Conservation (phyloP, 2,888 invertebrate species). For the Meliscaeva auricollis region DNA sequence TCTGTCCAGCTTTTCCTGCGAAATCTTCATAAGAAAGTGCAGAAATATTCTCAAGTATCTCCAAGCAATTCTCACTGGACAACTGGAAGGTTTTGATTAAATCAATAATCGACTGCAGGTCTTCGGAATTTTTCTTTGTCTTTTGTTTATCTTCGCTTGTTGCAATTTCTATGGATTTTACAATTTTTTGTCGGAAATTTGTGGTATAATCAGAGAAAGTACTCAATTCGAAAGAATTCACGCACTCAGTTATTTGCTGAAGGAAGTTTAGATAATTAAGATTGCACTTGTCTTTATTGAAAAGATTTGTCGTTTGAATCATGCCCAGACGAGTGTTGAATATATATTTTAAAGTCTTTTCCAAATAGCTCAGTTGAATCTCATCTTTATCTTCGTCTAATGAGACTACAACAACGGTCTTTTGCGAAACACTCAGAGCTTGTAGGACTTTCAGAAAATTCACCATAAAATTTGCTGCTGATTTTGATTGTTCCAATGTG, state of each 20-base stretch:
- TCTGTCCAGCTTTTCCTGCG: conserved; percentile 77
- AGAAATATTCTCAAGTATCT: conserved; percentile 81
- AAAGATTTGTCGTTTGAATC: conserved; percentile 79
- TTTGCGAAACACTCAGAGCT: background rate
- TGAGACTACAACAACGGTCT: conserved; percentile 11
- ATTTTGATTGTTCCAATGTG: conserved; percentile 77
- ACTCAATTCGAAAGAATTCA: conserved; percentile 76
- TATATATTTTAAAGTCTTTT: conserved; percentile 81
- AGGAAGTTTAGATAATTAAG: conserved; percentile 80
- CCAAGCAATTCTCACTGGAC: conserved; percentile 79
- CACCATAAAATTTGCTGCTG: conserved; percentile 79
- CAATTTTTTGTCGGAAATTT: conserved; percentile 81
- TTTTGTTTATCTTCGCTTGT: conserved; percentile 56
- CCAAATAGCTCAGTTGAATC: conserved; percentile 67
- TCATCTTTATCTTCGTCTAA: conserved; percentile 43
- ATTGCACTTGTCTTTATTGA: conserved; percentile 77
- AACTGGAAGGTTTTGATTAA: conserved; percentile 80
- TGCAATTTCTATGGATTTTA: conserved; percentile 80
- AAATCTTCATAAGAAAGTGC: conserved; percentile 82
- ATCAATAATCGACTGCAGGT: conserved; percentile 78
- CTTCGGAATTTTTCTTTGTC: conserved; percentile 59
- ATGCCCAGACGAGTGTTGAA: conserved; percentile 80
- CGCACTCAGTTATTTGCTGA: conserved; percentile 78
- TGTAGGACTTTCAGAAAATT: conserved; percentile 77
- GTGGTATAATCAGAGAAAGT: conserved; percentile 78